Conservation (phyloP, 2,113 vertebrate species). For the Anthoscopus minutus region DNA sequence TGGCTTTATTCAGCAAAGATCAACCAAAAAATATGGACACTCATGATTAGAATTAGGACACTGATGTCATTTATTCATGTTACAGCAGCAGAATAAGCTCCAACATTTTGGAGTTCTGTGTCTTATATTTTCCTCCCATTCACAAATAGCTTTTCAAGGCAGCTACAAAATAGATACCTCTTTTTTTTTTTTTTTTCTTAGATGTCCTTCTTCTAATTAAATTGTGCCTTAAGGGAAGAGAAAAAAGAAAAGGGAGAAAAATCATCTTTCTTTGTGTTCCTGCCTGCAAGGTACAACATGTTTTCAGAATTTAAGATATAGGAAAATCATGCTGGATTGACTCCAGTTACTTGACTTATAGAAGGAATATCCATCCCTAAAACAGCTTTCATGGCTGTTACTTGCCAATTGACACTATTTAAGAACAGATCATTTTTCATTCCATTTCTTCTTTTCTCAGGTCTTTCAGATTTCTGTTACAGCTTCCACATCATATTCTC, state of each 20-base stretch:
- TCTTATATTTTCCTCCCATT: background rate
- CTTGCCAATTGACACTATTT: slow-evolving; percentile 52
- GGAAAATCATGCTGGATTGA: slow-evolving; percentile 5
- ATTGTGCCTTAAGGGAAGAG: background rate
- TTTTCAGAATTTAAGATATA: slow-evolving; percentile 10
- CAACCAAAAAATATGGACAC: background rate
- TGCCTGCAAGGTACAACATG: background rate
- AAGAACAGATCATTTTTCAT: slow-evolving; percentile 47
- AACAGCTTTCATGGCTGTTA: slow-evolving; percentile 46
- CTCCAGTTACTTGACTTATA: slow-evolving; percentile 37
- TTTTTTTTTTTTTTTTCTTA: background rate
- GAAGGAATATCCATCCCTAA: background rate
- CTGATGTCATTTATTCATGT: background rate
- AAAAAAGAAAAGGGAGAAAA: background rate
- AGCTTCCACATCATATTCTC: background rate
- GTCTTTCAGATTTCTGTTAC: background rate
- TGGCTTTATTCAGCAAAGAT: background rate
- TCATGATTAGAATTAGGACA: background rate
- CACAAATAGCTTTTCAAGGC: background rate
- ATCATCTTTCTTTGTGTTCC: background rate
- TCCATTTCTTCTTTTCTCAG: background rate
- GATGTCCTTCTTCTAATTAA: background rate
- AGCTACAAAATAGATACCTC: background rate
- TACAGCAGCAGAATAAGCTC: background rate
- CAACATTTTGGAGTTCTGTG: background rate